A percentile compares a stretch with the other conserved stretches of the same genome.
phyloP scores from a whole-genome alignment of 2,113 vertebrate species.

The Sminthopsis crassicaudata region DNA sequence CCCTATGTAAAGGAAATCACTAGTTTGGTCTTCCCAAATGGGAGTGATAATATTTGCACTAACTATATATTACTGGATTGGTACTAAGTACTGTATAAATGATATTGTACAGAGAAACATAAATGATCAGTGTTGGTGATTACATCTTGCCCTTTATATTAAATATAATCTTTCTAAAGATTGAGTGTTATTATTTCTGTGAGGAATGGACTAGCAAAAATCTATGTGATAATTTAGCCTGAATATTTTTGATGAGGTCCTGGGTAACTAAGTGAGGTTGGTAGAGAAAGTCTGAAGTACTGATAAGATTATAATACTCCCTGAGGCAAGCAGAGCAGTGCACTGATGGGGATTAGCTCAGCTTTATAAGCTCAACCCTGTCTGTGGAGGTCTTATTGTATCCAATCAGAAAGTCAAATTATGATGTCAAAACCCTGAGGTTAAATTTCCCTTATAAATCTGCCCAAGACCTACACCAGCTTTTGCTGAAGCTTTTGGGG shows the following conservation, averaged over 20 bases:
- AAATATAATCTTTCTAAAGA: slow-evolving; percentile 44
- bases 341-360: no score
- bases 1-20: neutral
- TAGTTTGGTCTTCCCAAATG: neutral
- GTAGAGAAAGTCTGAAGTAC: no score
- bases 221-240: slow-evolving; percentile 48
- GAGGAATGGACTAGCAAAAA: neutral
- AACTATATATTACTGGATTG: neutral
- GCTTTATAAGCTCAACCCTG: no score
- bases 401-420: no score
- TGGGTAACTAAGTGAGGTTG: no score
- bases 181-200: slow-evolving; percentile 55
- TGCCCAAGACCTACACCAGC: no score
- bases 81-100: neutral
- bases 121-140: neutral
- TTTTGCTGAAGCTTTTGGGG: no score
- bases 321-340: no score
- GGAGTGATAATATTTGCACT: neutral
- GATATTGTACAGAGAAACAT: neutral
- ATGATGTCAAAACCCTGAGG: no score
- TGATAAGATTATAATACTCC: no score
- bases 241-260: slow-evolving; percentile 59
- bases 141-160: neutral
- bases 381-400: no score
- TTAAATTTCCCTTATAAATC: no score